Conservation (phyloP, 2,113 vertebrate species). For the Ceyx cyanopectus region DNA sequence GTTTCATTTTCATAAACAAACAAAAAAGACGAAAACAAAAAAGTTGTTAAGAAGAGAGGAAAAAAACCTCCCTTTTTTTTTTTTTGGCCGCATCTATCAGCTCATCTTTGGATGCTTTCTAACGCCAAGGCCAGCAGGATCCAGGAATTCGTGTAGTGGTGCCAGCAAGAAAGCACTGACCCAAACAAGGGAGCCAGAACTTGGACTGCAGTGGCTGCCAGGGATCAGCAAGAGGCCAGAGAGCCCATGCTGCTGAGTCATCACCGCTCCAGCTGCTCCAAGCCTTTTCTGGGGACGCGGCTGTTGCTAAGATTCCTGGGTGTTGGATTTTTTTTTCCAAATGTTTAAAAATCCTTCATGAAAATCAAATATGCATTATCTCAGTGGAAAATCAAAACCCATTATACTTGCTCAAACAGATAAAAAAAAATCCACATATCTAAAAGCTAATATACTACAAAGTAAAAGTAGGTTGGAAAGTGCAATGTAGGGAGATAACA, state of each 20-base stretch:
- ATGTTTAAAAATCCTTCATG: background rate
- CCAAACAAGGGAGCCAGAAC: constrained; percentile 73
- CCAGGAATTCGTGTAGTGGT: constrained; percentile 77
- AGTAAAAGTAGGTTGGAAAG: background rate
- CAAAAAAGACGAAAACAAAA: background rate
- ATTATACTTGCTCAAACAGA: background rate
- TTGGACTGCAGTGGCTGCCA: constrained; percentile 70
- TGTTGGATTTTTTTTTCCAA: background rate
- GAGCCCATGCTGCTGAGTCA: constrained; percentile 79
- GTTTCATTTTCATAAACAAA: background rate
- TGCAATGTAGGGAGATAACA: background rate
- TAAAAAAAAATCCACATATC: background rate
- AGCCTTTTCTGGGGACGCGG: constrained; percentile 77
- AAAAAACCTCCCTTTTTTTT: too few species aligned
- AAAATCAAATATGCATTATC: background rate
- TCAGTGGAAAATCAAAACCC: background rate
- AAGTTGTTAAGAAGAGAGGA: background rate
- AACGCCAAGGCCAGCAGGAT: constrained; percentile 73
- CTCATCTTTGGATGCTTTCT: constrained; percentile 62
- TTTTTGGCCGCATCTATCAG: constrained; percentile 32
- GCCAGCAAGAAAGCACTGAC: constrained; percentile 78
- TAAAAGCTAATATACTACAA: background rate
- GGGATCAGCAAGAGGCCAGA: constrained; percentile 69
- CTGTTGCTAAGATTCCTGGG: constrained; percentile 75
- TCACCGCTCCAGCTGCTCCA: constrained; percentile 77